Conservation (phyloP, 1,140 invertebrate genomes). For the Panagrolaimus sp. region DNA sequence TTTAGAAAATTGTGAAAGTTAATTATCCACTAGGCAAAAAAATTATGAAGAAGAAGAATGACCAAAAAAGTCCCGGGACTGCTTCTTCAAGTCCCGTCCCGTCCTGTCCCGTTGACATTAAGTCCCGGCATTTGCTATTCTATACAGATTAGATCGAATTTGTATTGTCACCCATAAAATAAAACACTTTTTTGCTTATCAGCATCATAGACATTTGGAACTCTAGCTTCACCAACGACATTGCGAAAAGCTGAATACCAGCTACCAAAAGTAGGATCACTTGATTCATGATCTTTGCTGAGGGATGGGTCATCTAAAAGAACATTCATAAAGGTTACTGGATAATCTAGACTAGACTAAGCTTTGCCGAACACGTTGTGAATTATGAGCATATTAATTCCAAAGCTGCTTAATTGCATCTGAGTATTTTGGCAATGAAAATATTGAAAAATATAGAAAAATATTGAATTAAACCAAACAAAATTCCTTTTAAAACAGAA, state of each 20-base stretch:
- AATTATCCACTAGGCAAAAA: no score
- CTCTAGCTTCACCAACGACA: slow-evolving; percentile 29
- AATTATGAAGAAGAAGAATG: no score
- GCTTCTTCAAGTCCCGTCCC: no score
- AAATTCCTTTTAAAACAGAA: neutral
- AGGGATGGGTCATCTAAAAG: slow-evolving; percentile 26
- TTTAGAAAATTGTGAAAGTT: no score
- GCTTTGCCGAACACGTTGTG: slow-evolving; percentile 34
- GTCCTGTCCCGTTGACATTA: no score
- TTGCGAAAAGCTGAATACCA: slow-evolving; percentile 33
- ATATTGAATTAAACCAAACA: neutral
- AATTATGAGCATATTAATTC: slow-evolving; percentile 17
- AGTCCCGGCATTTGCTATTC: no score
- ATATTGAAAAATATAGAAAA: neutral
- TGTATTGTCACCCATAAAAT: no score
- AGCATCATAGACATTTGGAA: slow-evolving; percentile 16
- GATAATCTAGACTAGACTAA: neutral
- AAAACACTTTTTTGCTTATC: slow-evolving; percentile 10
- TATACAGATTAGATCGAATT: no score
- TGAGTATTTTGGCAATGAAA: neutral
- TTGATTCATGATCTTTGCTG: slow-evolving; percentile 21
- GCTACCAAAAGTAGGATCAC: slow-evolving; percentile 26
- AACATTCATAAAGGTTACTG: neutral
- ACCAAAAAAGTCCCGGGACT: no score
- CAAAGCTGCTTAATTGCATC: neutral